Base-by-base conservation (phyloP, 2,113 vertebrate species). In the Phalacrocorax pelagicus region DNA sequence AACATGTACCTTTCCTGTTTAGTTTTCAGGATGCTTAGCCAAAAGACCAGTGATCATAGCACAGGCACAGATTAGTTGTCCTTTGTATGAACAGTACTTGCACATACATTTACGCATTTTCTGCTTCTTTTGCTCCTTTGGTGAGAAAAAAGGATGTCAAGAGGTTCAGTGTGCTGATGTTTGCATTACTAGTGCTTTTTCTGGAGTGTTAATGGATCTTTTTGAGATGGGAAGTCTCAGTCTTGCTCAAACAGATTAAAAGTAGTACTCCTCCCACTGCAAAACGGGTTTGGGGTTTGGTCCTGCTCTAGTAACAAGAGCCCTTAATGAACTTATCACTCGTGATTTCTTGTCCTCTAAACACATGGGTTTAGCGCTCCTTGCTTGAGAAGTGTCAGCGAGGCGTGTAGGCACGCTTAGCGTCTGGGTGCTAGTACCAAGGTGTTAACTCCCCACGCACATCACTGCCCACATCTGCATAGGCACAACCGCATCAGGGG, bases 111-210 rank as follows among this genome's bases (percentile, higher is more conserved):
- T 42, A 77, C 44, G 22, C 9, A 44, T 57, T 94, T 96, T 81
- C 32, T 83, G 27, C 62, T 91, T 87, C 38, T 93, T 91, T 27
- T 10, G 18, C 14, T 54, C 57, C 55, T 61, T 86, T 4, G 22
- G 16, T 36, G 75, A 59, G 47, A 13, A 82, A 82, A 71, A 92
- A 84, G 52, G 49, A 54, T 69, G 38, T 73, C 29, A 32, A n/a
- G 71, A 81, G 29, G 52, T 84, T 83, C 82, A 62, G 40, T 1
- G 5, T 86, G 90, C 69, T 10, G 21, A 59, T 75, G 20, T 89
- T 89, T 95, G 95, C 75, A 71, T 94, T 96, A 80, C 78, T 40
- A 49, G 26, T 70, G 59, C 42, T 97, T 86, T 67, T 90, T 65
- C 54, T 58, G 46, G 79, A 79, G 77, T 12, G 36, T 90, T 94